Base-by-base conservation (phyloP, 2,113 vertebrate species). In the Amblyopsis rosae region DNA sequence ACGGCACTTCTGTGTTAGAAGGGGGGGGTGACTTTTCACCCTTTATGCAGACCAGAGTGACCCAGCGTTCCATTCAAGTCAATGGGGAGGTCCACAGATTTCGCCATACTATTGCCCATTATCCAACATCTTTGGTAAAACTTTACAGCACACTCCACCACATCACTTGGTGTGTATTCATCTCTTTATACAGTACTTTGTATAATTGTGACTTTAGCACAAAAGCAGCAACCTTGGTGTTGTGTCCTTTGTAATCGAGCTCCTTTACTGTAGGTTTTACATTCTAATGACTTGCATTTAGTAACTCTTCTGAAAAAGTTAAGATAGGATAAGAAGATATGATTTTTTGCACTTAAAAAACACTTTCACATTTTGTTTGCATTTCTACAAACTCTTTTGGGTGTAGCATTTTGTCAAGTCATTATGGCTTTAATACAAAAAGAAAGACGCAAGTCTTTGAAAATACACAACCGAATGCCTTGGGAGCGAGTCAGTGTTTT, bases 141-240 rank as follows among this genome's bases (percentile, higher is more conserved):
- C 49, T 55, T 79, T 61, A 72, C 49, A 26, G 61, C 35, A 46
- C 50, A 16, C 63, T 69, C 65, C 70, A 53, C 78, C 64, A 59
- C 26, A 53, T 59, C 8, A 72, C 66, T 51, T 67, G 54, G 63
- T 45, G 5, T 12, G 58, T 83, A 51, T 50, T 56, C 55, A 54
- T 50, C 60, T 85, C 69, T 71, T 65, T 62, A 65, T 59, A 49
- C 67, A 83, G 70, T 77, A 83, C 77, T 69, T 79, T 59, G 72
- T 49, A 54, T 79, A 35, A 77, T 62, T 50, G 70, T 58, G 26
- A 47, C 35, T 32, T 48, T 57, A 53, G 57, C 13, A 60, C 41
- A 9, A 62, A 75, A 35, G 19, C 69, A 77, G 9, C 51, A 59
- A 66, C 63, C 59, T 46, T 65, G 41, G 65, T n/a, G 3, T 17